Base-by-base conservation (phyloP, 2,888 invertebrate genomes). In the Microctonus hyperodae region DNA sequence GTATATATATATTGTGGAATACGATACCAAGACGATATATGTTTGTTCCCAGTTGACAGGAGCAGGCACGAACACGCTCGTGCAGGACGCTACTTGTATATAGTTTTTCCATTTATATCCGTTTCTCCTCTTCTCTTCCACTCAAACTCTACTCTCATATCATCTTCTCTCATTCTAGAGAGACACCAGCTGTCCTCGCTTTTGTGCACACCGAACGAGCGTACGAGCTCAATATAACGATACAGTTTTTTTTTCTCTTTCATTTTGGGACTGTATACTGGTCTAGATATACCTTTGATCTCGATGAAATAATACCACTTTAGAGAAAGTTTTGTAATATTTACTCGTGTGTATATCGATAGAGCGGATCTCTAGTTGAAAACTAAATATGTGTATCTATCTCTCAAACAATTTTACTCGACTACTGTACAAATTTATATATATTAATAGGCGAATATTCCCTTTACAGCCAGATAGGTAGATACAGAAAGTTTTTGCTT, bases 41-140 rank as follows among this genome's bases (percentile, higher is more conserved):
- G 69, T 73, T 73, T 69, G 70, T 68, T 50, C 60, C 53, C 68
- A 51, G 60, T 65, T 71, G 72, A 73, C 73, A 72, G 65, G 60
- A 70, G 65, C 72, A 70, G 70, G 59, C 64, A 44, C 31, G 37
- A 60, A 23, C 68, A 69, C 69, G 69, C 68, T 71, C 67, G 69
- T 65, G 67, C 74, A 69, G 59, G 61, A 51, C 64, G 60, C 48
- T 53, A 61, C 31, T 22, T 44, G 63, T 65, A 67, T 64, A 67
- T 66, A 67, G 55, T 50, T 20, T 66, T 65, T 65, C 62, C 65
- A n/a, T 58, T 28, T 62, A 56, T 56, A 61, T 70, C 58, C 25
- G 25, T 22, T 61, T 69, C 51, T 59, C 60, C 55, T 55, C n/a
- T 20, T 31, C 65, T 13, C 23, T 55, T 10, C 10, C 23, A 51